Conservation (phyloP, 1,140 invertebrate genomes). For the Tyrophagus putrescentiae region DNA sequence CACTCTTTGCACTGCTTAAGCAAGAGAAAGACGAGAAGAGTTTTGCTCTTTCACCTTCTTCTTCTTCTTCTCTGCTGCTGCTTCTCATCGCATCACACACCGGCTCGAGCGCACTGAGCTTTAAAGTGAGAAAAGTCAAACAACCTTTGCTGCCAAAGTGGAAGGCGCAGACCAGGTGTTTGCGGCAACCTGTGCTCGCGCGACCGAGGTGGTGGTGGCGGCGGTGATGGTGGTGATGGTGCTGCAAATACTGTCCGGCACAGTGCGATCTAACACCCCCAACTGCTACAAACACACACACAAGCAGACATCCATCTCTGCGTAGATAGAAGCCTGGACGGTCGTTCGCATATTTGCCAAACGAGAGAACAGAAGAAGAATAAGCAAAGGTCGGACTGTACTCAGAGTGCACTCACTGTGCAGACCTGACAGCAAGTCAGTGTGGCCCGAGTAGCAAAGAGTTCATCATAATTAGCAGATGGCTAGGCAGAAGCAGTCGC, state of each 20-base stretch:
- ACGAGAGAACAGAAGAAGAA: not conserved
- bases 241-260: slow-evolving; percentile 1
- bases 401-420: too few species aligned
- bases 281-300: slow-evolving; percentile 7
- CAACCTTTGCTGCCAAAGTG: not conserved
- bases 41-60: not conserved
- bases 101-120: too few species aligned
- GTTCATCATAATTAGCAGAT: not conserved
- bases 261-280: slow-evolving; percentile 8
- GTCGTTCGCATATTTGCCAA: not conserved
- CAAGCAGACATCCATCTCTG: slow-evolving; percentile 13
- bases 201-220: too few species aligned
- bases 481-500: not conserved
- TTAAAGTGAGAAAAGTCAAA: slow-evolving; percentile 14
- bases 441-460: too few species aligned
- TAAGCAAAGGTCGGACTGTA: not conserved
- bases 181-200: not conserved
- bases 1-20: not conserved
- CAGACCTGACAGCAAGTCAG: too few species aligned
- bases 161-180: slow-evolving; percentile 1
- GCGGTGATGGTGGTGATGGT: not conserved
- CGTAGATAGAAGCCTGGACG: too few species aligned
- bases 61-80: not conserved
- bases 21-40: not conserved
- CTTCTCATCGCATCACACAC: slow-evolving; percentile 11